Percentiles rank a stretch among this genome's conserved stretches.
Conservation (phyloP, 2,888 invertebrate genomes). For the Hylaea fasciaria region DNA sequence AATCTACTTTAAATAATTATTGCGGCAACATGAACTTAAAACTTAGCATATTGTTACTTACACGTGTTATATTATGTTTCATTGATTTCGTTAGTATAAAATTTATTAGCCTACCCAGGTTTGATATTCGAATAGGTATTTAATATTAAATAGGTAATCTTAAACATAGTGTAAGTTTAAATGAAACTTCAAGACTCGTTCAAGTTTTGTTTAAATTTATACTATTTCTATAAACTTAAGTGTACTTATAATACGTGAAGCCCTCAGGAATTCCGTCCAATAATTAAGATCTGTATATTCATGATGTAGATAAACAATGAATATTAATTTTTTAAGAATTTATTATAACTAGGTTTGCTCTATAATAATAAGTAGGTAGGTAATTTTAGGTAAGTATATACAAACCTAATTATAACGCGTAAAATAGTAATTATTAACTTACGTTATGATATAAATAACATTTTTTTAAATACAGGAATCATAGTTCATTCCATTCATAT, state of each 20-base stretch:
- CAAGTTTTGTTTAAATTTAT: not conserved
- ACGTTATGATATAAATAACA: too few relatives aligned
- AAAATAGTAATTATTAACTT: too few relatives aligned
- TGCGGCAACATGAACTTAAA: conserved; percentile 56
- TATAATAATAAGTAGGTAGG: not conserved
- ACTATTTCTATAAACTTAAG: not conserved
- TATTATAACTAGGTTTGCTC: not conserved
- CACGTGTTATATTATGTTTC: not conserved
- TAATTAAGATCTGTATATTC: conserved; percentile 47
- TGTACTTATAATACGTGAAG: conserved; percentile 48
- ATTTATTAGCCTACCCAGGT: too few relatives aligned
- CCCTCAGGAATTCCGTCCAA: conserved; percentile 78
- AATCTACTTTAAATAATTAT: conserved; percentile 35
- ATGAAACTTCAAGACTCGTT: too few relatives aligned
- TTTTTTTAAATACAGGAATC: too few relatives aligned
- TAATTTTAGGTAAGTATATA: not conserved
- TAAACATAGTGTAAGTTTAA: too few relatives aligned
- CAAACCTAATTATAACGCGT: too few relatives aligned
- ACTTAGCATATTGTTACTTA: conserved; percentile 2
- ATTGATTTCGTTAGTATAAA: too few relatives aligned
- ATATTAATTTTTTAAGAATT: conserved; percentile 18
- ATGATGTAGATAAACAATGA: conserved; percentile 11
- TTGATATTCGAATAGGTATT: too few relatives aligned
- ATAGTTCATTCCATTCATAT: too few relatives aligned
- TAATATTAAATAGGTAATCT: too few relatives aligned